These are phyloP conservation scores for Callipepla squamata DNA, from an alignment of 2,113 vertebrate species.

Conservation along the genomic window DNA sequence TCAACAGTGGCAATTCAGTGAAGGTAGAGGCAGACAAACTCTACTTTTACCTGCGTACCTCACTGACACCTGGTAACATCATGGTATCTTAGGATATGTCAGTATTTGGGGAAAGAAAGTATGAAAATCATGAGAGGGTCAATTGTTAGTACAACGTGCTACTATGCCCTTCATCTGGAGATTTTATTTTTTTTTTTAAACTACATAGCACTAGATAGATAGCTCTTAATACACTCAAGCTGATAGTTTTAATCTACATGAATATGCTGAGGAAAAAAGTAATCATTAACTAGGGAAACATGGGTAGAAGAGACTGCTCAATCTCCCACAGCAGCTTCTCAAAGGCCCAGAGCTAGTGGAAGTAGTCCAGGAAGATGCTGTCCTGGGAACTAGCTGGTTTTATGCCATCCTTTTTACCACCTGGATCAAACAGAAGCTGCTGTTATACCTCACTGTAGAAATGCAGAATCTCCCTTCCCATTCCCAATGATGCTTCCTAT, in stretches of 20 bases:
- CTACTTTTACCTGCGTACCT: not conserved
- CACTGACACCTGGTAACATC: not conserved
- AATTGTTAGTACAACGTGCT: not conserved
- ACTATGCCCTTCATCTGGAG: fast-evolving
- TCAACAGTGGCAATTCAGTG: not conserved
- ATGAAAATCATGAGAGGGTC: fast-evolving
- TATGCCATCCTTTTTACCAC: not conserved
- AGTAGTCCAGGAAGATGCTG: not conserved
- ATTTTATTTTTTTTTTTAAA: not conserved
- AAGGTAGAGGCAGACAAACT: not conserved
- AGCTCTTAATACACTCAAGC: not conserved
- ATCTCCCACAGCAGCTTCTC: not conserved
- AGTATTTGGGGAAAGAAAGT: not conserved
- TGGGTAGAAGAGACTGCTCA: not conserved
- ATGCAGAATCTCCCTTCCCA: not conserved
- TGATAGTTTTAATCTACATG: not conserved
- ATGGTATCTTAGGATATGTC: fast-evolving
- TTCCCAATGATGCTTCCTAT: not conserved
- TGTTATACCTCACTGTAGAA: not conserved
- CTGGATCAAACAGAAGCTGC: not conserved
- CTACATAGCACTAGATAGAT: not conserved
- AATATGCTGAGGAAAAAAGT: not conserved
- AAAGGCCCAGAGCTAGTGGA: not conserved
- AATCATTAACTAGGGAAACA: not conserved
- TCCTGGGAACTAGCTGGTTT: not conserved